phyloP scores from a whole-genome alignment of 2,888 invertebrate species.

The Palloptera scutellata region DNA sequence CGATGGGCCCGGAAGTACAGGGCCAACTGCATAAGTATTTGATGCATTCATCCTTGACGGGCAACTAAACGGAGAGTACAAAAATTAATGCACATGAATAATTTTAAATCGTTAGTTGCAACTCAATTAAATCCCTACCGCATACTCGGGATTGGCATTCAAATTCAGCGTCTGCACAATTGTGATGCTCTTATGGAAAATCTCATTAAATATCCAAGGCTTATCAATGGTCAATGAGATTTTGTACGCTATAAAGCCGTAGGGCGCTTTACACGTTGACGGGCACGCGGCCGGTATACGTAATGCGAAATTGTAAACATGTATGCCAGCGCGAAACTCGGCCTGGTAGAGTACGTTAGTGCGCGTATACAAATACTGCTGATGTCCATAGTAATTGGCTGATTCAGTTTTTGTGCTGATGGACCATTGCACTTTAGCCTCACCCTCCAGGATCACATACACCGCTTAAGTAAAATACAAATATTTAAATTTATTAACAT shows the following conservation, averaged over 20 bases:
- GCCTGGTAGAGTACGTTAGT: constrained; percentile 55
- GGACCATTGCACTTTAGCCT: constrained; percentile 60
- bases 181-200: constrained; percentile 68
- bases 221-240: constrained; percentile 80
- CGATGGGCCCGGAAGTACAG: constrained; percentile 56
- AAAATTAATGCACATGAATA: not conserved
- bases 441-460: constrained; percentile 57
- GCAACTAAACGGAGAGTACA: constrained; percentile 40
- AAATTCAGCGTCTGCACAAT: constrained; percentile 81
- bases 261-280: constrained; percentile 78
- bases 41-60: constrained; percentile 54
- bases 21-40: constrained; percentile 59
- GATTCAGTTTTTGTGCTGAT: constrained; percentile 57
- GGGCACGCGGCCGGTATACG: constrained; percentile 70
- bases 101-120: not conserved
- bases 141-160: constrained; percentile 74
- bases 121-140: constrained; percentile 64
- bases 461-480: constrained; percentile 46
- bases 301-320: constrained; percentile 81
- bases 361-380: constrained; percentile 56
- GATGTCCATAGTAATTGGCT: constrained; percentile 56
- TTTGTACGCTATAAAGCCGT: constrained; percentile 79
- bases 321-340: constrained; percentile 54
- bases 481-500: not conserved
- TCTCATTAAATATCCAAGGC: constrained; percentile 76